Evolutionary conservation across 2,797 vertebrate genomes (phyloP).

Genomic region (Acanthurus leucopareius): DNA sequence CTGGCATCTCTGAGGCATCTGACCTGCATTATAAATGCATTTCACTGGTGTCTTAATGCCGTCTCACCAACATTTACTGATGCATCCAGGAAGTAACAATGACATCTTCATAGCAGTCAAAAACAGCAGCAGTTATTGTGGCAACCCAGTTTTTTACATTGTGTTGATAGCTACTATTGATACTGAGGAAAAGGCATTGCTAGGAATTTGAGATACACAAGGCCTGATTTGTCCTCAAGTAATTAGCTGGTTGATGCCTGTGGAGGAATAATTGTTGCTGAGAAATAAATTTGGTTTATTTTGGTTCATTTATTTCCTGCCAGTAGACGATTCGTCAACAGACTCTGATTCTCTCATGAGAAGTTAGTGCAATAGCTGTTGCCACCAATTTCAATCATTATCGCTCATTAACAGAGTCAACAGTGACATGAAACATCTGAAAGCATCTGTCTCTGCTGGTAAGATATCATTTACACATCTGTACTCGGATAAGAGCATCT

Average conservation of each 20-base stretch:
- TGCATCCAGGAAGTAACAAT: no score
- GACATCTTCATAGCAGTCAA: no score
- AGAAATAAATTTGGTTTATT: no score
- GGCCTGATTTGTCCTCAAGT: neutral
- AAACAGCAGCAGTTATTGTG: no score
- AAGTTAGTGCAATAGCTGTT: neutral
- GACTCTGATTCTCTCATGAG: neutral
- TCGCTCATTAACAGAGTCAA: neutral
- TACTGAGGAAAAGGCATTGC: neutral
- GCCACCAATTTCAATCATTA: neutral
- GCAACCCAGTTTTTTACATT: no score
- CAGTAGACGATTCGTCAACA: no score
- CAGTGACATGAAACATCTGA: neutral
- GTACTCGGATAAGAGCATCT: neutral
- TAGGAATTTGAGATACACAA: neutral
- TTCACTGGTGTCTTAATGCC: no score
- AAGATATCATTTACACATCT: neutral
- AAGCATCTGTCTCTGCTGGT: neutral
- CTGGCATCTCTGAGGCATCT: no score
- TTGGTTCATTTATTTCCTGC: no score
- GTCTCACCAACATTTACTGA: no score
- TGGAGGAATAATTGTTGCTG: no score
- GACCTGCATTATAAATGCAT: no score
- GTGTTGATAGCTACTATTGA: neutral
- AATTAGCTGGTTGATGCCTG: neutral